phyloP scores from a whole-genome alignment of 2,888 invertebrate species.

The Globia sparganii region DNA sequence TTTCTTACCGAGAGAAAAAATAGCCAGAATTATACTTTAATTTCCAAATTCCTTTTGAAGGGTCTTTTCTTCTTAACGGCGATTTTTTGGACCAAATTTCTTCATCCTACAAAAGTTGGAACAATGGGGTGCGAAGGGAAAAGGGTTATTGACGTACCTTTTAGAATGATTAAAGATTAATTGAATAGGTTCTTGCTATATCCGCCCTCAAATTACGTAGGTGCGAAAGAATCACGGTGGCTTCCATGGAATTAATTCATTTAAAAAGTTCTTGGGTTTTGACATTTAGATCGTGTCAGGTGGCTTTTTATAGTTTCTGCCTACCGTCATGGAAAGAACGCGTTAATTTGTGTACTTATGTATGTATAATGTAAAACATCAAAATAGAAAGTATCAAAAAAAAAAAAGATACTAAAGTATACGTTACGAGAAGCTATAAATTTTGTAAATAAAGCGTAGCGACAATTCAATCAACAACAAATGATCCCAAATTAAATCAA shows the following conservation, averaged over 20 bases:
- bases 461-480: too few species aligned
- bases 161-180: conserved; percentile 55
- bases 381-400: too few species aligned
- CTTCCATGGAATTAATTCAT: neutral
- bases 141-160: conserved; percentile 44
- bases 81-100: conserved; percentile 19
- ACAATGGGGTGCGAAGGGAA: conserved; percentile 33
- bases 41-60: conserved; percentile 22
- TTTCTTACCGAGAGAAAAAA: conserved; percentile 10
- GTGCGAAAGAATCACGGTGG: conserved; percentile 5
- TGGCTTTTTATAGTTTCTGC: neutral
- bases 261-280: neutral
- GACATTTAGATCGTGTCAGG: neutral
- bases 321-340: neutral
- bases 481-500: too few species aligned
- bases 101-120: conserved; percentile 30
- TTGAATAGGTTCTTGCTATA: conserved; percentile 22
- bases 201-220: conserved; percentile 12
- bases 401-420: too few species aligned
- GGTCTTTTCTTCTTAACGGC: conserved; percentile 15
- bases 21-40: conserved; percentile 17
- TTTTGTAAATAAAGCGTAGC: too few species aligned
- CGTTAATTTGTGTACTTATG: too few species aligned
- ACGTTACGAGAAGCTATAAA: too few species aligned
- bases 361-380: too few species aligned